phyloP scores from a whole-genome alignment of 2,797 vertebrate genomes.

The Molossus molossus region DNA sequence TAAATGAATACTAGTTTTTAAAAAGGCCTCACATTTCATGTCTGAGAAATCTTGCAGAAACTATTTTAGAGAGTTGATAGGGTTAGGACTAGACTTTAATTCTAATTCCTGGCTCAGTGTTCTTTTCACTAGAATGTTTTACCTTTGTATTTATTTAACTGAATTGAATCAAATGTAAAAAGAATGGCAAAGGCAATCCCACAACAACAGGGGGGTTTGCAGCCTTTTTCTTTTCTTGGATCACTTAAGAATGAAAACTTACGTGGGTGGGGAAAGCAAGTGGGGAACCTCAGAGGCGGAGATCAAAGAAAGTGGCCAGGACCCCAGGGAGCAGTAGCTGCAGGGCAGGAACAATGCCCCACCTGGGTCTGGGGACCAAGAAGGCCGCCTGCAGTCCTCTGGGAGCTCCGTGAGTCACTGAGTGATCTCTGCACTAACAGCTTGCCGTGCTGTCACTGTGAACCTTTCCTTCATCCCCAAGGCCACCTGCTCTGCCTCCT shows the following conservation, averaged over 20 bases:
- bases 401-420: background rate
- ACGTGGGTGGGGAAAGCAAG: background rate
- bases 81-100: background rate
- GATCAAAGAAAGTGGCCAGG: rapidly evolving
- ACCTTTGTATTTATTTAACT: background rate
- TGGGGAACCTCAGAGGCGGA: background rate
- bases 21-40: background rate
- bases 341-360: rapidly evolving
- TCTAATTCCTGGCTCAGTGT: background rate
- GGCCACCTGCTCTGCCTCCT: background rate
- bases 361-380: rapidly evolving
- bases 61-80: background rate
- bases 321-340: rapidly evolving
- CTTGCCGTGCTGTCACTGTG: rapidly evolving
- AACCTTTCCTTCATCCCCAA: rapidly evolving
- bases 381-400: rapidly evolving
- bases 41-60: conserved; percentile 1
- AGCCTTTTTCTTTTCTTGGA: background rate
- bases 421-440: rapidly evolving
- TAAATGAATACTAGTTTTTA: background rate
- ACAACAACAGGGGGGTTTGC: background rate
- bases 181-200: background rate
- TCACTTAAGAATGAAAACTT: background rate
- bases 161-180: background rate
- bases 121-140: background rate